Evolutionary conservation across 2,113 vertebrate species (phyloP).

Genomic region (Salvelinus fontinalis): DNA sequence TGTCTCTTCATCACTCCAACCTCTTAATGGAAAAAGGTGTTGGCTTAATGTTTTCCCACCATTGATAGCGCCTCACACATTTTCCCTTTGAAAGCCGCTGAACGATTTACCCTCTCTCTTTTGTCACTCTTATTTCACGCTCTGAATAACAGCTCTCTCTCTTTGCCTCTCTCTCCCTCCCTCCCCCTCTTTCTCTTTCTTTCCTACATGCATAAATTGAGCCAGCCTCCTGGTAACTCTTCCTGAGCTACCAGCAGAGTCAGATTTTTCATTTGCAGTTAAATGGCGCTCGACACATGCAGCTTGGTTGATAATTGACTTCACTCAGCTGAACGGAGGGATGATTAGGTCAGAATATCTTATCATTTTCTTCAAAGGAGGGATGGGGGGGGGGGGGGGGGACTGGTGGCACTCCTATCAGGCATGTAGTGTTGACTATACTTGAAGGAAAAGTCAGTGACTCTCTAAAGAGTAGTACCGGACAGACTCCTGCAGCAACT

Average conservation of each 20-base stretch:
- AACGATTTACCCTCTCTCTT: conserved; percentile 71
- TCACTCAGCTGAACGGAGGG: conserved; percentile 66
- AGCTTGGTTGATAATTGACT: conserved; percentile 75
- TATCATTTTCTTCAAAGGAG: conserved; percentile 39
- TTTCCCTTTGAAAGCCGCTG: conserved; percentile 66
- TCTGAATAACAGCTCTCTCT: conserved; percentile 73
- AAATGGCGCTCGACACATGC: conserved; percentile 69
- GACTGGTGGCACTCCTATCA: conserved; percentile 38
- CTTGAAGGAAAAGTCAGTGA: neutral
- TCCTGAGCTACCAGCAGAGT: conserved; percentile 10
- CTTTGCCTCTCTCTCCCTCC: conserved; percentile 48
- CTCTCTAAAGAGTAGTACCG: no score
- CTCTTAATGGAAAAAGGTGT: conserved; percentile 45
- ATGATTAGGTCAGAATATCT: conserved; percentile 71
- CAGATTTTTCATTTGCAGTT: conserved; percentile 75
- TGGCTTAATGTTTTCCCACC: conserved; percentile 56
- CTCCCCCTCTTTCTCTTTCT: conserved; percentile 42
- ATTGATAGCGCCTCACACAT: conserved; percentile 61
- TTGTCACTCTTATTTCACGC: conserved; percentile 78
- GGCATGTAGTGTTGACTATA: conserved; percentile 32
- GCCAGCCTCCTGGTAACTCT: conserved; percentile 54
- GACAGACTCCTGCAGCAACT: no score
- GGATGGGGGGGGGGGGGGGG: neutral
- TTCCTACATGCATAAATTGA: conserved; percentile 59
- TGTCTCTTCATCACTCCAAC: conserved; percentile 39